These are phyloP conservation scores for Varecia variegata DNA, from an alignment of 2,797 vertebrate species.

Conservation along the genomic window DNA sequence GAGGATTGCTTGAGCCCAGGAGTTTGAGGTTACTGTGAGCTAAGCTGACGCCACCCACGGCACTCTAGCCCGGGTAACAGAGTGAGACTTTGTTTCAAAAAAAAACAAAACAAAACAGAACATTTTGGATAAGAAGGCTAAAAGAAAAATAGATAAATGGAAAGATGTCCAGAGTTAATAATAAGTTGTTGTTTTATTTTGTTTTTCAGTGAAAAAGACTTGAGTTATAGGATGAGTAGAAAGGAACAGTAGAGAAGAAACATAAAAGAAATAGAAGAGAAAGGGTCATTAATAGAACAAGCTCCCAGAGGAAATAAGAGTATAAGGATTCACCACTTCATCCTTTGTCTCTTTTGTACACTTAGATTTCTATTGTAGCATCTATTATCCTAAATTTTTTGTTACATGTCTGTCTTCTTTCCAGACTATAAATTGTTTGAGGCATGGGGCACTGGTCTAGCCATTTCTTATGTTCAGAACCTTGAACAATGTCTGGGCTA, in stretches of 20 bases:
- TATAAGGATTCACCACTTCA: not conserved
- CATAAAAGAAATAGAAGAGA: not conserved
- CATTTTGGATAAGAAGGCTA: conserved; percentile 4
- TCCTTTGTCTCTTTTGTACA: not conserved
- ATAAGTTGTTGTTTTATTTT: not conserved
- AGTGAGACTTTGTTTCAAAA: no score
- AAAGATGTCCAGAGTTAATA: not conserved
- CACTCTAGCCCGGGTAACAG: no score
- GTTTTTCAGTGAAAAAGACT: not conserved
- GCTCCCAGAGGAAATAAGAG: conserved; percentile 2
- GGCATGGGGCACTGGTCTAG: not conserved
- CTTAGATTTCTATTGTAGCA: not conserved
- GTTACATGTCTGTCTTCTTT: not conserved
- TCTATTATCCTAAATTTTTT: not conserved
- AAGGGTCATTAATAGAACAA: not conserved
- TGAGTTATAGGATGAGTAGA: not conserved
- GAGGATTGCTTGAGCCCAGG: no score
- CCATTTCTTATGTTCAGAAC: not conserved
- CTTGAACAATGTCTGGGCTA: not conserved
- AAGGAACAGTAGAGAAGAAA: not conserved
- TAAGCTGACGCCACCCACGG: no score
- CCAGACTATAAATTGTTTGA: not conserved
- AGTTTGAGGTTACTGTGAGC: no score
- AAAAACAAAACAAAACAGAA: not conserved
- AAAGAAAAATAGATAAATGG: conserved; percentile 29